Base-by-base conservation (phyloP, 2,888 invertebrate genomes). In the Stramonita haemastoma region DNA sequence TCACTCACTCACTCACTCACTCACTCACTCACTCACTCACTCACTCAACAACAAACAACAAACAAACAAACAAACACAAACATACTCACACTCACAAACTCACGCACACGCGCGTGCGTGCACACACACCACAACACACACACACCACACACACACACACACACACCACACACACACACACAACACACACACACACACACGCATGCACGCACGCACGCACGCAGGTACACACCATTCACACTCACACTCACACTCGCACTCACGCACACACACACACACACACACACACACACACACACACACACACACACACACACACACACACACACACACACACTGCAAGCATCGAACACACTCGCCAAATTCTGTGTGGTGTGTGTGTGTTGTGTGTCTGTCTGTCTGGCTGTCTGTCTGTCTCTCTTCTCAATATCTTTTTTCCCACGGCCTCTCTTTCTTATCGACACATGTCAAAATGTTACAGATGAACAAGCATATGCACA, bases 111-210 rank as follows among this genome's bases (percentile, higher is more conserved):
- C 32, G 57, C 60, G 57, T 57, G n/a, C 81, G 15, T 34, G 32
- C 36, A 83, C 81, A 83, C 22, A 83, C 32, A 8, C 46, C 46
- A 46, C 46, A 46, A 2, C 46, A 60, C 60, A 85, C 85, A 85
- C 60, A 85, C 85, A n/a, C 29, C 60, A 85, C 85, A 85, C 85
- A 85, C 60, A 85, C 57, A 57, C 57, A 60, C 32, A 85, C 85
- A 85, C 60, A 29, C 5, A 13, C 1, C 34, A 34, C 34, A 85
- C 85, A 85, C 60, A 85, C 85, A 29, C 60, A 85, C 85, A 34
- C 36, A 32, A 5, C 4, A 46, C 36, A 34, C 36, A 83, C 36
- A 83, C 19, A 17, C 5, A 26, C 17, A 83, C 81, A 83, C 17
- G 26, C 81, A 83, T 19, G 34, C 81, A 34, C 26, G 34, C 34